Evolutionary conservation across 64 coral and sea anemone species (phyloP).

Genomic region (Actinia tenebrosa): DNA sequence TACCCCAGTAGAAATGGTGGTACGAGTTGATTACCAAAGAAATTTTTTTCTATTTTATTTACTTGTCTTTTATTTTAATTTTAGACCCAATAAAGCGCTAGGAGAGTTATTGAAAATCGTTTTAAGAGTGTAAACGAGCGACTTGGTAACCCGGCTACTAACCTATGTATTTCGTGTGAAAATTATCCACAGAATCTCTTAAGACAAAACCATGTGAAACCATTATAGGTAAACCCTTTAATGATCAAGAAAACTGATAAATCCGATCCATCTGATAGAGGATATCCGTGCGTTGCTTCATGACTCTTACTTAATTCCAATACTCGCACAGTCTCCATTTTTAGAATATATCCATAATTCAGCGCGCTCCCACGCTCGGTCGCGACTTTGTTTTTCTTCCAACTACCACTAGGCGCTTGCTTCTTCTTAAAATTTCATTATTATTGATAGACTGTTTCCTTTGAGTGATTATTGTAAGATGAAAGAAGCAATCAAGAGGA

Average conservation of each 20-base stretch:
- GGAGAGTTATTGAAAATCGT: not conserved
- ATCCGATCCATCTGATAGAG: not conserved
- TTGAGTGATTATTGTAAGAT: constrained; percentile 1
- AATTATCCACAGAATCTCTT: constrained; percentile 1
- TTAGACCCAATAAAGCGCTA: not conserved
- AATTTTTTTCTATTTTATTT: too few relatives aligned
- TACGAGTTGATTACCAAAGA: too few relatives aligned
- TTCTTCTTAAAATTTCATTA: not conserved
- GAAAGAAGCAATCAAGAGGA: constrained; percentile 14
- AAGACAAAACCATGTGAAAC: not conserved
- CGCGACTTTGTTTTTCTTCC: not conserved
- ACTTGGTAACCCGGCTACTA: not conserved
- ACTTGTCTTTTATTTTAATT: too few relatives aligned
- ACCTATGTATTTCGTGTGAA: not conserved
- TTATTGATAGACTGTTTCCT: constrained; percentile 3
- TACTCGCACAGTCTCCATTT: not conserved
- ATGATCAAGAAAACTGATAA: not conserved
- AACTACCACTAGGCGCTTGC: not conserved
- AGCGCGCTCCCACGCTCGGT: not conserved
- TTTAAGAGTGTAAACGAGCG: not conserved
- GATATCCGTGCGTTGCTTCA: not conserved
- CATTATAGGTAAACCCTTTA: not conserved
- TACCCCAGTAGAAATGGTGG: too few relatives aligned
- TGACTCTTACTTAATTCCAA: not conserved
- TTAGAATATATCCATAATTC: not conserved